phyloP scores from a whole-genome alignment of 2,888 invertebrate species.

The Apodemia zela region DNA sequence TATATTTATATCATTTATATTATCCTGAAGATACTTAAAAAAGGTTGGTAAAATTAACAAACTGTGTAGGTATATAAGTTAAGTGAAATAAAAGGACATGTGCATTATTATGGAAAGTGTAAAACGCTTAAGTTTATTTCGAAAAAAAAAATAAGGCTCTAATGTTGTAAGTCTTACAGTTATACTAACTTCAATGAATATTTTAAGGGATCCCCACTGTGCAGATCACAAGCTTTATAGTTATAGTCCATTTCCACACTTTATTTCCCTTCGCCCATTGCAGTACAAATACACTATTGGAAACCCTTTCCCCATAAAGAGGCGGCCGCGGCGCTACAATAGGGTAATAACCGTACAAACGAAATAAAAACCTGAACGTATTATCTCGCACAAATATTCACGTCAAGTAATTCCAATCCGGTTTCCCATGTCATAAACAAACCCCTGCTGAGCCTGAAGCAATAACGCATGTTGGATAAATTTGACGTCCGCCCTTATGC shows the following conservation, averaged over 20 bases:
- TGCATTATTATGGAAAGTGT: no score
- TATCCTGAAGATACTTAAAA: no score
- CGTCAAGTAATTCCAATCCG: slow-evolving; percentile 14
- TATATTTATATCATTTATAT: no score
- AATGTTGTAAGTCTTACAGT: background rate
- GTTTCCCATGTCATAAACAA: slow-evolving; percentile 10
- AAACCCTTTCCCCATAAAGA: slow-evolving; percentile 11
- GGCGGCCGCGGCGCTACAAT: slow-evolving; percentile 2
- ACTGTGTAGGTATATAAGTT: no score
- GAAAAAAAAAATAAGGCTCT: no score
- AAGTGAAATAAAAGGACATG: no score
- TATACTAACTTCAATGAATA: no score
- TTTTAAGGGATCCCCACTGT: background rate
- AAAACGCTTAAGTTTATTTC: no score
- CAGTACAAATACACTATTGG: background rate
- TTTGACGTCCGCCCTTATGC: slow-evolving; percentile 8
- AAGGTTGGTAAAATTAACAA: no score
- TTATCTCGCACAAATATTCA: slow-evolving; percentile 13
- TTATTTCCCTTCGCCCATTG: background rate
- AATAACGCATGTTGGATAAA: slow-evolving; percentile 11
- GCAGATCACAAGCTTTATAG: background rate
- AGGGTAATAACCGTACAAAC: slow-evolving; percentile 12
- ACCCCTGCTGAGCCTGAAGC: slow-evolving; percentile 8
- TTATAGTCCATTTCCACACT: background rate
- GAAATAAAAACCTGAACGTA: slow-evolving; percentile 11